These are phyloP conservation scores for Rhynchotus rufescens DNA, from an alignment of 2,797 vertebrate genomes.

Conservation along the genomic window DNA sequence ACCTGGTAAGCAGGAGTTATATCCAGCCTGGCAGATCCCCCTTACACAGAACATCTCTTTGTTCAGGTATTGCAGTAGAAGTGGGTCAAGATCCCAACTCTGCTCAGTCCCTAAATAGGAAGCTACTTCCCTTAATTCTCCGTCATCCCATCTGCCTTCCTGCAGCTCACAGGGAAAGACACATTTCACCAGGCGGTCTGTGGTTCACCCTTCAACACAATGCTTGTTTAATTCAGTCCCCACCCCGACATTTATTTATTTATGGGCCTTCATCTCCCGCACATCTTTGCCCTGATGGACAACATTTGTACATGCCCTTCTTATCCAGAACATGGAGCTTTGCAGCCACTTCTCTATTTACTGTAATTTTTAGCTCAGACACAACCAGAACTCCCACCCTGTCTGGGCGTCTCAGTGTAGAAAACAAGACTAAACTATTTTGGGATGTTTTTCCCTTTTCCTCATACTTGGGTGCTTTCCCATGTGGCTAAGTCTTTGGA, in stretches of 20 bases:
- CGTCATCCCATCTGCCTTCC: fast-evolving
- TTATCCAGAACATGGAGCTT: slow-evolving; percentile 51
- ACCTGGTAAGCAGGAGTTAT: no score
- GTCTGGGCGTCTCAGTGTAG: slow-evolving; percentile 72
- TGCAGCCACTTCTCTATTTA: slow-evolving; percentile 68
- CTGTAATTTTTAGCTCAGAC: slow-evolving; percentile 78
- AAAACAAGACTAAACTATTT: slow-evolving; percentile 80
- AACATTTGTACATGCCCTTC: neutral
- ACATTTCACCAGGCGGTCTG: neutral
- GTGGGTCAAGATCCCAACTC: neutral
- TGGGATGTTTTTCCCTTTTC: slow-evolving; percentile 76
- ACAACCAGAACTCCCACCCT: slow-evolving; percentile 78
- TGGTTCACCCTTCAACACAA: neutral
- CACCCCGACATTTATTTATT: neutral
- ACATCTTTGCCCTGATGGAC: neutral
- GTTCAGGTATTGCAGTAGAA: no score
- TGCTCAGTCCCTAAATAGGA: fast-evolving
- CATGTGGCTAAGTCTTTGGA: slow-evolving; percentile 63
- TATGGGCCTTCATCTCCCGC: neutral
- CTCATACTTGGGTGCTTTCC: slow-evolving; percentile 79
- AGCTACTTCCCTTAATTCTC: neutral
- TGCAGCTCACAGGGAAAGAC: neutral
- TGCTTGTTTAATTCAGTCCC: neutral
- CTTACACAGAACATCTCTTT: no score
- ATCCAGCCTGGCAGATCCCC: no score